phyloP scores from a whole-genome alignment of 2,113 vertebrate species.

The Tetrao urogallus region DNA sequence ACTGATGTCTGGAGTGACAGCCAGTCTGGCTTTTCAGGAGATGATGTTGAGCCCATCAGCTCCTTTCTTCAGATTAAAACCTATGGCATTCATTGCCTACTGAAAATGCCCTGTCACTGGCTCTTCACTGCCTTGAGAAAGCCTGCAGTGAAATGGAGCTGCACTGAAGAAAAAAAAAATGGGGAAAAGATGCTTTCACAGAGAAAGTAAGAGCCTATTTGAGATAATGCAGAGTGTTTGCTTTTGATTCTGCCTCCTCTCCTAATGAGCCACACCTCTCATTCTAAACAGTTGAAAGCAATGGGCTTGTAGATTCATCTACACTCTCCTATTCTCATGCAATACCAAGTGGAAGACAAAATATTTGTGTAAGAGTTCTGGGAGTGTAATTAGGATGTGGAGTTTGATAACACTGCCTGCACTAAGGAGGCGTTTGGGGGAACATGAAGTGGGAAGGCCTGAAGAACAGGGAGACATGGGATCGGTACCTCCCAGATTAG shows the following conservation, averaged over 20 bases:
- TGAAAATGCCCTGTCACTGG: not conserved
- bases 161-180: not conserved
- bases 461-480: not conserved
- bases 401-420: constrained; percentile 1
- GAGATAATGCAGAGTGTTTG: not conserved
- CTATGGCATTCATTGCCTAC: not conserved
- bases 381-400: not conserved
- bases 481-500: not conserved
- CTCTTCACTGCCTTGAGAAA: not conserved
- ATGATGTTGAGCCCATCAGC: not conserved
- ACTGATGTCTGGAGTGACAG: not conserved
- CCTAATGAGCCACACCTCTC: not conserved
- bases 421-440: not conserved
- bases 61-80: not conserved
- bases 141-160: not conserved
- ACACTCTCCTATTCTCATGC: not conserved
- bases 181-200: not conserved
- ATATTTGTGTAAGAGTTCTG: not conserved
- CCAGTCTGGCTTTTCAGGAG: not conserved
- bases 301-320: not conserved
- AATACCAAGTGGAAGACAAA: not conserved
- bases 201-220: not conserved
- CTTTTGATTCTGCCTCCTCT: not conserved
- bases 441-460: not conserved
- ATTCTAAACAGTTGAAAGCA: not conserved